Evolutionary conservation across 2,797 vertebrate species (phyloP).

Genomic region (Paedocypris micromegethes): DNA sequence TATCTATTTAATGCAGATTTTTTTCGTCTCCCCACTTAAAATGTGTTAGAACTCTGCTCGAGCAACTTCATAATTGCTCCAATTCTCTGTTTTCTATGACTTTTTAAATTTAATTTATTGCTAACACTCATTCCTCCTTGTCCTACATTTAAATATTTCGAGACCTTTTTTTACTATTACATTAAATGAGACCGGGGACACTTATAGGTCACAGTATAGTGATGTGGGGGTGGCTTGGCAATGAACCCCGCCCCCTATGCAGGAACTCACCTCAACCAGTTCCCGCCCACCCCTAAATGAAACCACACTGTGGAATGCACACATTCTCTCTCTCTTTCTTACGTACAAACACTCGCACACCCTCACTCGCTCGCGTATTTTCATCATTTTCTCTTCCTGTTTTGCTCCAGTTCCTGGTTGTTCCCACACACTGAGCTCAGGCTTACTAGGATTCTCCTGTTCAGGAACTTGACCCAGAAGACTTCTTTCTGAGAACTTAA

Average conservation of each 20-base stretch:
- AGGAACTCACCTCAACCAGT: conserved; percentile 50
- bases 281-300: conserved; percentile 64
- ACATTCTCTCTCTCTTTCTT: conserved; percentile 41
- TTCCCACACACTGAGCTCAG: conserved; percentile 45
- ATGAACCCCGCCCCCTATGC: conserved; percentile 52
- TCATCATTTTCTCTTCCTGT: conserved; percentile 54
- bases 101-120: no score
- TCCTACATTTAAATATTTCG: no score
- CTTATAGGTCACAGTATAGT: background rate
- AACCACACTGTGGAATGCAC: conserved; percentile 67
- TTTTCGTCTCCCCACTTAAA: no score
- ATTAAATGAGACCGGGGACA: no score
- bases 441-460: conserved; percentile 11
- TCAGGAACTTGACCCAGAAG: conserved; percentile 7
- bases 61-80: no score
- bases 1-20: no score
- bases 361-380: conserved; percentile 49
- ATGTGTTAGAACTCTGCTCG: no score
- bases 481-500: background rate
- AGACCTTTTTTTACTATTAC: no score
- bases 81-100: no score
- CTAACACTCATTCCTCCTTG: no score
- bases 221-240: conserved; percentile 47
- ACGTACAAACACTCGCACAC: conserved; percentile 34
- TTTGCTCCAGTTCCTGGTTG: conserved; percentile 53